Percentiles rank a stretch among this genome's conserved stretches.
phyloP scores from a whole-genome alignment of 1,140 invertebrate species.

The Stenopsyche tienmushanensis region DNA sequence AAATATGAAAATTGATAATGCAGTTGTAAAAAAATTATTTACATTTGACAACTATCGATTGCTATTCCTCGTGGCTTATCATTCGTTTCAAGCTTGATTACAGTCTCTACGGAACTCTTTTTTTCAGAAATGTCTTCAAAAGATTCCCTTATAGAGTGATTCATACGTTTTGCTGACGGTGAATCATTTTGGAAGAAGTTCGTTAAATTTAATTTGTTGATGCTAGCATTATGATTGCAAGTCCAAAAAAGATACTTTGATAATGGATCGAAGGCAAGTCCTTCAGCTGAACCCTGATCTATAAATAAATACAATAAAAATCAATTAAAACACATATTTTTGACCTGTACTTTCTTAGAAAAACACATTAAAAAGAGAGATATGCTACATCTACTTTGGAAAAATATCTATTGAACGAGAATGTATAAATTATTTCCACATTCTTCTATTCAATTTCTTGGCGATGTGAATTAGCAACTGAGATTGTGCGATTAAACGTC shows the following conservation, averaged over 20 bases:
- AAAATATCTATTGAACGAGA: too few species aligned
- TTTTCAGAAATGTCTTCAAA: constrained; percentile 42
- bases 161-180: constrained; percentile 48
- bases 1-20: not conserved
- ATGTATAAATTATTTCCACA: too few species aligned
- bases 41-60: constrained; percentile 75
- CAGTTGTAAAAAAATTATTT: constrained; percentile 39
- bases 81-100: constrained; percentile 65
- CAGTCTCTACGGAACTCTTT: constrained; percentile 55
- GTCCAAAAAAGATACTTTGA: constrained; percentile 80
- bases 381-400: too few species aligned
- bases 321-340: not conserved
- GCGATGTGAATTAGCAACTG: too few species aligned
- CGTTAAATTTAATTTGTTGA: constrained; percentile 46
- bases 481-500: too few species aligned
- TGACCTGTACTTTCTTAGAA: too few species aligned
- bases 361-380: too few species aligned
- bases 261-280: constrained; percentile 71
- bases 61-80: constrained; percentile 85
- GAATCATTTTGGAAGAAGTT: constrained; percentile 49
- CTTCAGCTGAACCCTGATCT: constrained; percentile 80
- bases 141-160: constrained; percentile 17
- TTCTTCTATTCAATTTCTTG: too few species aligned
- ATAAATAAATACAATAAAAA: constrained; percentile 25
- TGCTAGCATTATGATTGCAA: constrained; percentile 76